A percentile compares a stretch with the other conserved stretches of the same genome.
phyloP scores from a whole-genome alignment of 2,888 invertebrate species.

The Ormyrus labotus region DNA sequence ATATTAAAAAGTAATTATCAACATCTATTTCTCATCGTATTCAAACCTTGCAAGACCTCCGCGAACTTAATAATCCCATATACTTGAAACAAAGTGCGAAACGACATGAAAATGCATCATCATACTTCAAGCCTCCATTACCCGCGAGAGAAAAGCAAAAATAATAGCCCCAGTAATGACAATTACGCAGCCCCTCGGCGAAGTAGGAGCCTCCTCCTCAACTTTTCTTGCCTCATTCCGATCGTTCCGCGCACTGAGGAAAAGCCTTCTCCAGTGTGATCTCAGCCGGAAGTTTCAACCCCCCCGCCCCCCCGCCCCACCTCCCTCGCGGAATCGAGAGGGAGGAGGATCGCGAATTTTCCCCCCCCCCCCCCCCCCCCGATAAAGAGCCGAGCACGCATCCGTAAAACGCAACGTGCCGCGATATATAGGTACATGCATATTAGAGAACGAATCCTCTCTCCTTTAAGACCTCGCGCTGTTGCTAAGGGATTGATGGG shows the following conservation, averaged over 20 bases:
- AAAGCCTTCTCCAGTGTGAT: conserved; percentile 54
- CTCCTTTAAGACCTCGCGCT: conserved; percentile 75
- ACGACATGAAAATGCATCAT: conserved; percentile 11
- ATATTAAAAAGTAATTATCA: too few species aligned
- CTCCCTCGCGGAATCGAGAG: background rate
- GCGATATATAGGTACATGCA: conserved; percentile 12
- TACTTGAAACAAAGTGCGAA: too few species aligned
- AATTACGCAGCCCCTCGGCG: conserved; percentile 20
- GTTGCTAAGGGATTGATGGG: conserved; percentile 76
- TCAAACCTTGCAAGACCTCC: too few species aligned
- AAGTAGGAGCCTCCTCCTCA: conserved; percentile 15
- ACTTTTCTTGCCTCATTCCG: background rate
- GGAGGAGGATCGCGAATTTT: background rate
- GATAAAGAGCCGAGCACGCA: conserved; percentile 11
- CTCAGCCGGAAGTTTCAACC: conserved; percentile 54
- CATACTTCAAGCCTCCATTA: conserved; percentile 1
- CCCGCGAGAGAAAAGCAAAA: background rate
- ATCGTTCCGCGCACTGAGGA: conserved; percentile 14
- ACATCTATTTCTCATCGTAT: too few species aligned
- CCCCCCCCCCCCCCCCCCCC: conserved; percentile 6
- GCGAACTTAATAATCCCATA: too few species aligned
- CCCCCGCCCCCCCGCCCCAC: background rate
- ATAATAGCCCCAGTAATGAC: conserved; percentile 37
- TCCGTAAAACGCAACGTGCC: too few species aligned
- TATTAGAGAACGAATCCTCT: conserved; percentile 65